Evolutionary conservation across 1,140 invertebrate genomes (phyloP).

Genomic region (Zaprionus inermis): DNA sequence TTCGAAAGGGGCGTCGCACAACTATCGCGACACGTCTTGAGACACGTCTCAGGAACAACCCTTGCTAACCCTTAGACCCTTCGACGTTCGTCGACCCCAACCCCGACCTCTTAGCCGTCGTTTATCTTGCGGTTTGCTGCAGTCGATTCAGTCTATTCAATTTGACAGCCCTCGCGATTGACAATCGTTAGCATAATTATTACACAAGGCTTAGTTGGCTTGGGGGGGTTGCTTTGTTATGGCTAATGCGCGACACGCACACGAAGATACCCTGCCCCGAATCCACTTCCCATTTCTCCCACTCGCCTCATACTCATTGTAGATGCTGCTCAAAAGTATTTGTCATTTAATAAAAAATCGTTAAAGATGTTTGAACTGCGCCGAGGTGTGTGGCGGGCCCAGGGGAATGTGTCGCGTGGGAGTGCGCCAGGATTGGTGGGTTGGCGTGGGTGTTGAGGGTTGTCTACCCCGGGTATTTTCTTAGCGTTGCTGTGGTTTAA

Average conservation of each 20-base stretch:
- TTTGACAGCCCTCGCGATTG: conserved; percentile 69
- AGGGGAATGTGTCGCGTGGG: conserved; percentile 8
- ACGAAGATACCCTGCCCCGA: not conserved
- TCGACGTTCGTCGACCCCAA: not conserved
- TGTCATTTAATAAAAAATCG: conserved; percentile 50
- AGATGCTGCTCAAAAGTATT: conserved; percentile 20
- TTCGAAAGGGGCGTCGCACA: conserved; percentile 44
- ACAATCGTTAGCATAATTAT: conserved; percentile 83
- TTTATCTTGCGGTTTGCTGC: conserved; percentile 64
- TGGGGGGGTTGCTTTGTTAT: conserved; percentile 35
- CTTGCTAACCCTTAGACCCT: conserved; percentile 3
- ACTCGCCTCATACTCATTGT: too few relatives aligned
- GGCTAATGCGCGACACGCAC: conserved; percentile 26
- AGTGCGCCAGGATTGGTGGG: not conserved
- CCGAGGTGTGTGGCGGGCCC: conserved; percentile 3
- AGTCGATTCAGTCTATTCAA: conserved; percentile 52
- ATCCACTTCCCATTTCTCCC: too few relatives aligned
- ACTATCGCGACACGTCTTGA: conserved; percentile 51
- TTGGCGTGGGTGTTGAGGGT: not conserved
- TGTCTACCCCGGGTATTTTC: not conserved
- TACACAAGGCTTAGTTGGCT: conserved; percentile 68
- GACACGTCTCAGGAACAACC: conserved; percentile 16
- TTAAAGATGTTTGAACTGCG: conserved; percentile 47
- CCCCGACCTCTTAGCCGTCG: not conserved
- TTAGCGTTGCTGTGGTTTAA: conserved; percentile 35